Evolutionary conservation across 37 sponge, comb jelly and placozoan species (phyloP), one percentile per base, ranked within the genome.

Genomic region (Petrosia ficiformis): DNA sequence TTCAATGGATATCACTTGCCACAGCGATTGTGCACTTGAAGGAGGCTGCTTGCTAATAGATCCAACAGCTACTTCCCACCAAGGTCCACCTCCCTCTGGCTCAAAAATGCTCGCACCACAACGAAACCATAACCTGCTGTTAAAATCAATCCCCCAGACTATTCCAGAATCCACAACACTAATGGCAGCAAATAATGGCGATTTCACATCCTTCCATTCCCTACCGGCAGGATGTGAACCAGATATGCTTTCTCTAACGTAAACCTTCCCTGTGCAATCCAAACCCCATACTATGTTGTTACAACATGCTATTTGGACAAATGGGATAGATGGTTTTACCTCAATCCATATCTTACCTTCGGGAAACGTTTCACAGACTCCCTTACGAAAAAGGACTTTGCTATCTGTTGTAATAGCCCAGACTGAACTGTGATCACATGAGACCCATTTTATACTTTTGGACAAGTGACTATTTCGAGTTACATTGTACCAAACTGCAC

Each of bases 11-110:
- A 84, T 77, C 43, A 77, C 77, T 22, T 84, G 71, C 77, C 71
- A 77, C 22, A 84, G 60, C 3, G 77, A 71, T 48, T 48, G 54
- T 6, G 11, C 63, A 33, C 42, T 71, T n/a, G 52, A 44, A 28
- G 84, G 77, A 29, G 77, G 70, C 52, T 72, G 60, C 22, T 73
- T 66, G 42, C 66, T 4, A n/a, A 42, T 30, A 3, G 70, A 52
- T 41, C 70, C 71, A 40, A 81, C 66, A 0, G 40, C 35, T 44
- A 86, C 84, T 65, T 91, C 80, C 92, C 92, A 91, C 92, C 92
- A 91, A 0, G 83, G 83, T 32, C 76, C 79, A 28, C 56, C 70
- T 52, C 92, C 92, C 6, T 39, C 34, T 0, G 92, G 87, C 26
- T 70, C 74, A 2, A 25, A 24, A 35, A 40, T 38, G 16, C 65